Conservation (phyloP, 2,797 vertebrate genomes). For the Falco novaeseelandiae region DNA sequence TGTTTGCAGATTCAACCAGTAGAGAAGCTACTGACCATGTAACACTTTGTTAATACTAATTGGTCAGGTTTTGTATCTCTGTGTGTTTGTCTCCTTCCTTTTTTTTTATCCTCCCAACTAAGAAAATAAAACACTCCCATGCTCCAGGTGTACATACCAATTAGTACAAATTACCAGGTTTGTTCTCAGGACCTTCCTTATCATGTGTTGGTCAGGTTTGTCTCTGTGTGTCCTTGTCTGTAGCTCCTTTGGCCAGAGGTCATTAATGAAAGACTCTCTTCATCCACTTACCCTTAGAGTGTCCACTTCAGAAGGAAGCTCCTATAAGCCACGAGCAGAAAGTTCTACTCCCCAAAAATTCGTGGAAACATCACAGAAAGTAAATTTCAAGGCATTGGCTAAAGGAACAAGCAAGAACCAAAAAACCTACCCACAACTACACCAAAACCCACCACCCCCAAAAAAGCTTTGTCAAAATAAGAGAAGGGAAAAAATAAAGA, state of each 20-base stretch:
- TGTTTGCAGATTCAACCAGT: background rate
- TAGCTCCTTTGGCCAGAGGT: background rate
- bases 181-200: background rate
- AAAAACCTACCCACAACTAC: no score
- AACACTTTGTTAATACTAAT: background rate
- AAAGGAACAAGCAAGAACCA: background rate
- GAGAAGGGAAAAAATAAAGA: background rate
- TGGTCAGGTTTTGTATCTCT: background rate
- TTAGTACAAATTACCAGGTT: background rate
- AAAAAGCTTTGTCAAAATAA: background rate
- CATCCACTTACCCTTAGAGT: background rate
- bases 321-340: background rate
- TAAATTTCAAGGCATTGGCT: background rate
- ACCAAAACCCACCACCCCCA: background rate
- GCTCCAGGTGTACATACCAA: background rate
- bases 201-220: background rate
- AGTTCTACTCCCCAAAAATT: background rate
- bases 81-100: background rate
- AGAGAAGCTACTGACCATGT: background rate
- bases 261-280: background rate
- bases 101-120: background rate
- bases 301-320: background rate
- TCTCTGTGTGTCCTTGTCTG: background rate
- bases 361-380: background rate
- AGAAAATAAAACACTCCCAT: background rate